These are phyloP conservation scores for Sycophila texana DNA, from an alignment of 2,888 invertebrate genomes.

Conservation along the genomic window DNA sequence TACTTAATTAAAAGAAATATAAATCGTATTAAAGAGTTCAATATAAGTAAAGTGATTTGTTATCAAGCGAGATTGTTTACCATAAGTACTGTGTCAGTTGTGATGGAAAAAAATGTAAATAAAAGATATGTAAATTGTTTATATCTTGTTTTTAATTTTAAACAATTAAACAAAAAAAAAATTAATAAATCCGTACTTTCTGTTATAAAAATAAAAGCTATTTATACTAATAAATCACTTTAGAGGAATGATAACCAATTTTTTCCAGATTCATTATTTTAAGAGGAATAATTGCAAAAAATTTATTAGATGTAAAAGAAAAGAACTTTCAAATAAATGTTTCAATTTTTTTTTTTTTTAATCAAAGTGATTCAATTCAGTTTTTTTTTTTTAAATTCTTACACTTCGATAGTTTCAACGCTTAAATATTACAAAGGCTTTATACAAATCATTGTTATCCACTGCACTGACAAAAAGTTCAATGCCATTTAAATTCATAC, in stretches of 20 bases:
- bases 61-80: slow-evolving; percentile 40
- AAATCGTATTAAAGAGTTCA: slow-evolving; percentile 38
- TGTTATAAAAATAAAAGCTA: background rate
- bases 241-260: background rate
- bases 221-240: background rate
- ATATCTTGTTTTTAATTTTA: slow-evolving; percentile 12
- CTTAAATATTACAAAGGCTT: slow-evolving; percentile 65
- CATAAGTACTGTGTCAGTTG: slow-evolving; percentile 48
- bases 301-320: background rate
- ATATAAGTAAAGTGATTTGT: slow-evolving; percentile 37
- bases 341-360: slow-evolving; percentile 64
- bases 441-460: slow-evolving; percentile 61
- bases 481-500: slow-evolving; percentile 45
- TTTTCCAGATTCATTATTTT: background rate
- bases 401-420: slow-evolving; percentile 52
- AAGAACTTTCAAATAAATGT: slow-evolving; percentile 61
- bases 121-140: slow-evolving; percentile 50
- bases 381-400: slow-evolving; percentile 51
- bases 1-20: slow-evolving; percentile 29
- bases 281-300: background rate
- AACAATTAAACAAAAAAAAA: background rate
- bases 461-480: slow-evolving; percentile 29
- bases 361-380: slow-evolving; percentile 50
- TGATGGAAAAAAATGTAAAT: slow-evolving; percentile 55
- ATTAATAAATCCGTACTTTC: background rate